phyloP scores from a whole-genome alignment of 2,797 vertebrate genomes.

The Muscicapa striata region DNA sequence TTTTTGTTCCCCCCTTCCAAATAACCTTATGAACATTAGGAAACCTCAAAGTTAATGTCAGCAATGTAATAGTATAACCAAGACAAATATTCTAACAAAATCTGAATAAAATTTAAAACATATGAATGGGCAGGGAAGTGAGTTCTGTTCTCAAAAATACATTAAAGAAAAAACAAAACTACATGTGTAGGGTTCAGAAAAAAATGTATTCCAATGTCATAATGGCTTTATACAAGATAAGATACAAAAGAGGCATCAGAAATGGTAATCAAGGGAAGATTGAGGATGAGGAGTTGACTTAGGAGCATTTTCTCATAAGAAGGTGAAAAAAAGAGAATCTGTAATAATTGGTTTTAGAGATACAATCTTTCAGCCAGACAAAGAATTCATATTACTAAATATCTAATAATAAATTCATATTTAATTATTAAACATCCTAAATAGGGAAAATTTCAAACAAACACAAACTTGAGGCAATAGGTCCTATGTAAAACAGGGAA shows the following conservation, averaged over 20 bases:
- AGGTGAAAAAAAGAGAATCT: background rate
- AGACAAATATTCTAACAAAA: background rate
- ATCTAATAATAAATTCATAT: background rate
- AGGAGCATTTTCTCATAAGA: background rate
- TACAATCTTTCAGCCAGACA: background rate
- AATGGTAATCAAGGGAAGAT: background rate
- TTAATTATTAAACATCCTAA: background rate
- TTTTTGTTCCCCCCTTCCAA: background rate
- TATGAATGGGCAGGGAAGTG: background rate
- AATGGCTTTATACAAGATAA: background rate
- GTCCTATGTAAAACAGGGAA: background rate
- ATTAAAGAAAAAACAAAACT: background rate
- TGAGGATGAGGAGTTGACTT: fast-evolving
- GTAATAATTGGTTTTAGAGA: background rate
- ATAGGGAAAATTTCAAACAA: background rate
- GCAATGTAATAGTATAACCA: background rate
- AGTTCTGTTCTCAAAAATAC: background rate
- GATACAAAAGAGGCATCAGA: background rate
- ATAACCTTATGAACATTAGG: background rate
- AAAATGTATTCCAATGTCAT: background rate
- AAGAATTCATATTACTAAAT: background rate
- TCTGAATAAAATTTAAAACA: background rate
- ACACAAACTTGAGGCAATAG: background rate
- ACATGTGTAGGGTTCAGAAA: background rate
- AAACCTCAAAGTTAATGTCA: background rate